Evolutionary conservation across 2,888 invertebrate species (phyloP), one percentile per base, ranked within the genome.

Genomic region (Nesidiocoris tenuis): DNA sequence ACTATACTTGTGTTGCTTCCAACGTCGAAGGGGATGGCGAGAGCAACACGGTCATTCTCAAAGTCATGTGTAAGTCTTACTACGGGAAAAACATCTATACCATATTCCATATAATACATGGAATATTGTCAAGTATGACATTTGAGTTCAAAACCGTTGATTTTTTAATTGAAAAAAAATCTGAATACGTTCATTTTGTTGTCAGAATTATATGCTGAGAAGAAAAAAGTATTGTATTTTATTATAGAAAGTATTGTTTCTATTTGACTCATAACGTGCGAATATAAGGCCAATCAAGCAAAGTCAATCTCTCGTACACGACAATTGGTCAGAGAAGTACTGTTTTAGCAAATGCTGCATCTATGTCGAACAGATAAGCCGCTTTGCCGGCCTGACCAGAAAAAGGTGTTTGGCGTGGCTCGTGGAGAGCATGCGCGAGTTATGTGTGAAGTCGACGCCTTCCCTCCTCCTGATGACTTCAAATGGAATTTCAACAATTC

Each of bases 401-500:
- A 91, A 82, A 88, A 89, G 66, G 89, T 95, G 77, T 94, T 94
- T 80, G 94, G 94, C 0, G 93, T 93, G 1, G 93, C 93, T 0
- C 87, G 92, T 77, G 90, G 91, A 83, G 94, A 94, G 83, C 89
- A 90, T 74, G 91, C 92, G 0, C 89, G 89, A 82, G 90, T 95
- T 76, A 85, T 89, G 66, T 95, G 95, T 83, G 91, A 91, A 77
- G 94, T 95, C 63, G 93, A 94, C 82, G 90, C 94, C 21, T 93
- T 91, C 83, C 94, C 95, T 17, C 88, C 90, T 0, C 93, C 93
- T 1, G 90, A 91, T 82, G 90, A 88, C 82, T 95, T 94, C 84
- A 91, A 91, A 81, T 95, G 95, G 95, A 90, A 90, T 24, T 92
- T 95, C 83, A 96, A 96, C 86, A 95, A 94, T 85, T 92, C 94